phyloP scores from a whole-genome alignment of 2,888 invertebrate genomes.

The Mythimna lalbum region DNA sequence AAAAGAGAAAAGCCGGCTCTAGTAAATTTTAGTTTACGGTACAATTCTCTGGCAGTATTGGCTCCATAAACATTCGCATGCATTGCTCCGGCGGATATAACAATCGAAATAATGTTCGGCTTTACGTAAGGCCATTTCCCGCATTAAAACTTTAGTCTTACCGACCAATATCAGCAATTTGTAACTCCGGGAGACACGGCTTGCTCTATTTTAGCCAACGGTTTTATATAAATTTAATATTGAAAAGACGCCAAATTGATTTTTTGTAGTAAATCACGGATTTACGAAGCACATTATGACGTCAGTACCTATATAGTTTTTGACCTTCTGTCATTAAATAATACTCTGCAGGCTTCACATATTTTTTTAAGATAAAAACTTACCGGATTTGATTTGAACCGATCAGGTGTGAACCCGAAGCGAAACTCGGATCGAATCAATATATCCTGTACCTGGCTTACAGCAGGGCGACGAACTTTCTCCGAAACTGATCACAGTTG shows the following conservation, averaged over 20 bases:
- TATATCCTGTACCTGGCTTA: too few species aligned
- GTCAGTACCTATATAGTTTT: too few species aligned
- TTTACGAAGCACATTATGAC: too few species aligned
- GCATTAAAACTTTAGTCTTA: slow-evolving; percentile 74
- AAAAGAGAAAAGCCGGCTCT: slow-evolving; percentile 77
- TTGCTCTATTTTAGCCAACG: slow-evolving; percentile 33
- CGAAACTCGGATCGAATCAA: too few species aligned
- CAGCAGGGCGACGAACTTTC: too few species aligned
- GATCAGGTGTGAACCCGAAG: too few species aligned
- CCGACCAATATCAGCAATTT: slow-evolving; percentile 70
- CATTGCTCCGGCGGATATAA: slow-evolving; percentile 74
- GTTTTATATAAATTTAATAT: not conserved
- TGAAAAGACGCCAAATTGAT: not conserved
- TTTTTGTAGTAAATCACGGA: too few species aligned
- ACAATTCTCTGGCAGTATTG: slow-evolving; percentile 77
- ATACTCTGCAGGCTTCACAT: too few species aligned
- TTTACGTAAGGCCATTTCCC: slow-evolving; percentile 70
- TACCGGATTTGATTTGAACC: too few species aligned
- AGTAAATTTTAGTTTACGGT: slow-evolving; percentile 83
- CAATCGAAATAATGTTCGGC: slow-evolving; percentile 75
- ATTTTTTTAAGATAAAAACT: too few species aligned
- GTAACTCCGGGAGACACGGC: slow-evolving; percentile 59
- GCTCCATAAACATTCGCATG: slow-evolving; percentile 81
- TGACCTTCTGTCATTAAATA: too few species aligned
- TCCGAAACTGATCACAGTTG: too few species aligned